Percentiles rank a stretch among this genome's conserved stretches.
Evolutionary conservation across 2,797 vertebrate genomes (phyloP).

Genomic region (Scolopax rusticola): DNA sequence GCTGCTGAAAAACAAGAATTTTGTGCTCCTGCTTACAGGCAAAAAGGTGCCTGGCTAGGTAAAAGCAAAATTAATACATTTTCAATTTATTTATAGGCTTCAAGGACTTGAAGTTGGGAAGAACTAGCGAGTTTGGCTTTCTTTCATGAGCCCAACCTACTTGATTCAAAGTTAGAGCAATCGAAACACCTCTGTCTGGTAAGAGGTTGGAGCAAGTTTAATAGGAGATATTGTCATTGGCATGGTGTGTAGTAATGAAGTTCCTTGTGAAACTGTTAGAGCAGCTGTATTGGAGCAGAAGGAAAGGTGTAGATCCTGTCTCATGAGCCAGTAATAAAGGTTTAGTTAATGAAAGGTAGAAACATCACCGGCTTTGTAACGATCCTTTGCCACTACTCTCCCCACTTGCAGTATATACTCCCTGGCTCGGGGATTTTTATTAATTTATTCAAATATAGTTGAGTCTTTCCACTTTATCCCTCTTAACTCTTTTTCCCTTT

Average conservation of each 20-base stretch:
- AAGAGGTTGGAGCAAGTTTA: neutral
- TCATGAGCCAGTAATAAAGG: neutral
- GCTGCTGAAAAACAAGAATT: neutral
- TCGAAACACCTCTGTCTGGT: neutral
- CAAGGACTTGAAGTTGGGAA: neutral
- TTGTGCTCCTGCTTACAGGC: neutral
- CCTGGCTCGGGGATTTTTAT: neutral
- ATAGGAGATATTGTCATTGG: neutral
- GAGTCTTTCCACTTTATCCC: neutral
- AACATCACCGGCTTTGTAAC: neutral
- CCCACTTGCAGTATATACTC: neutral
- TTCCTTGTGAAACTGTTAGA: neutral
- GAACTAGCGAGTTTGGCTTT: neutral
- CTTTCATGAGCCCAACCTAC: neutral
- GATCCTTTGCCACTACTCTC: neutral
- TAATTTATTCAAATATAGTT: neutral
- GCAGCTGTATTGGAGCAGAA: neutral
- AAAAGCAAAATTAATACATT: neutral
- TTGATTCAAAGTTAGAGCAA: neutral
- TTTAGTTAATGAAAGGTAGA: neutral
- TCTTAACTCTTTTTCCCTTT: neutral
- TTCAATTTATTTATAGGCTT: neutral
- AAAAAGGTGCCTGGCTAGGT: neutral
- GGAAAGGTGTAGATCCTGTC: neutral
- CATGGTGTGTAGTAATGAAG: neutral